A percentile compares a stretch with the other conserved stretches of the same genome.
phyloP scores from a whole-genome alignment of 1,140 invertebrate species.

The Tyrophagus putrescentiae region DNA sequence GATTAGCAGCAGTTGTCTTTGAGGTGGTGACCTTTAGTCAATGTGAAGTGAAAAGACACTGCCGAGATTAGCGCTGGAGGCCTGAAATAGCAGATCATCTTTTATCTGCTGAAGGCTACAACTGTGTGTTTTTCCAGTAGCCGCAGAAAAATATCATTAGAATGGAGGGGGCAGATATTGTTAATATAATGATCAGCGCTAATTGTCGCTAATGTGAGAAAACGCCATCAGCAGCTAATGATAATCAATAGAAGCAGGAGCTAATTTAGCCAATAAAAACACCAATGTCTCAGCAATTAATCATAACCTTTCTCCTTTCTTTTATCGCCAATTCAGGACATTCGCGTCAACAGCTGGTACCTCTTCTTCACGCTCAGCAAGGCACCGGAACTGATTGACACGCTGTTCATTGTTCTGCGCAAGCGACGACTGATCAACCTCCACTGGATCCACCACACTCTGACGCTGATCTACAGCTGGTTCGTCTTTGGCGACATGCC shows the following conservation, averaged over 20 bases:
- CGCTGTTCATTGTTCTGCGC: constrained; percentile 40
- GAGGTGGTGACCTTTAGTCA: no score
- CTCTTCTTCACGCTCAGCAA: constrained; percentile 88
- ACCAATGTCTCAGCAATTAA: no score
- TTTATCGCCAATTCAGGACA: constrained; percentile 41
- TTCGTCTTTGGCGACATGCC: constrained; percentile 36
- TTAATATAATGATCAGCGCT: background rate
- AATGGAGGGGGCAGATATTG: no score
- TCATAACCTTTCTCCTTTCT: background rate
- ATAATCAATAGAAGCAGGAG: no score
- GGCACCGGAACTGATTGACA: constrained; percentile 44
- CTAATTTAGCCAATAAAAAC: no score
- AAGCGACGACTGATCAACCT: constrained; percentile 44
- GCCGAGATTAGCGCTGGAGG: no score
- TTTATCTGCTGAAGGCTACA: no score
- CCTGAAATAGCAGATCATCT: no score
- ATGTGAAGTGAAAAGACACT: no score
- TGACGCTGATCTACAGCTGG: constrained; percentile 38
- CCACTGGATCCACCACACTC: constrained; percentile 45
- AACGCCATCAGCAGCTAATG: background rate
- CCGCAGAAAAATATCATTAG: no score
- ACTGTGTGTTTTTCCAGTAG: no score
- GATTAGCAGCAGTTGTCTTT: no score
- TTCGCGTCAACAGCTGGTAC: constrained; percentile 84
- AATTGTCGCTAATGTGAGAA: background rate